Evolutionary conservation across 2,797 vertebrate species (phyloP), one percentile per base, ranked within the genome.

Genomic region (Sebastes variabilis): DNA sequence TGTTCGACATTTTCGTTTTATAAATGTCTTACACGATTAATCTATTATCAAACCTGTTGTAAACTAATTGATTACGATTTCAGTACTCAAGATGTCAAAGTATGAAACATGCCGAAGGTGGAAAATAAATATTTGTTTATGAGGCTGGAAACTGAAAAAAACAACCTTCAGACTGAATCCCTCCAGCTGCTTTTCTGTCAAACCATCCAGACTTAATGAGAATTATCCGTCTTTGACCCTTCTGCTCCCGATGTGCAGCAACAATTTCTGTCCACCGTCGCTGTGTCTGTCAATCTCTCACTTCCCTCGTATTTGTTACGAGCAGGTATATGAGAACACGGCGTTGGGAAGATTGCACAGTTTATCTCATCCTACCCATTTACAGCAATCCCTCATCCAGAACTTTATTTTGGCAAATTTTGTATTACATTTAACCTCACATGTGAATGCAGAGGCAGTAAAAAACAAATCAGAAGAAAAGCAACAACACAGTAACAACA

Each of bases 271-370:
- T 34, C 61, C 29, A 8, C 38, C 60, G 49, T 71, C 30, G 0
- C 71, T 62, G 65, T 14, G 16, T 76, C 69, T 64, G 83, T 65
- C 73, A 20, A 16, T 64, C 79, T 71, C 61, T 76, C 59, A 25
- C 81, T 52, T 72, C 36, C 20, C 58, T 69, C 24, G 66, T 75
- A 4, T 85, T 81, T 79, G 55, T 86, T 58, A 82, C 29, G n/a
- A 66, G 67, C 38, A 25, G 59, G 71, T 89, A 86, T 32, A 86
- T 80, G 69, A 86, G 64, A 75, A 61, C 42, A 10, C 13, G 7
- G 14, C 5, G 1, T 13, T 12, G 2, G 22, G 66, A 46, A 74
- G 72, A 84, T 73, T 81, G 81, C 59, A 18, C 59, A 18, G 62
- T 75, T 82, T 74, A 80, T 87, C 75, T 67, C 18, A 64, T 72